Evolutionary conservation across 2,888 invertebrate species (phyloP), one percentile per base, ranked within the genome.

Genomic region (Tubulanus polymorphus): DNA sequence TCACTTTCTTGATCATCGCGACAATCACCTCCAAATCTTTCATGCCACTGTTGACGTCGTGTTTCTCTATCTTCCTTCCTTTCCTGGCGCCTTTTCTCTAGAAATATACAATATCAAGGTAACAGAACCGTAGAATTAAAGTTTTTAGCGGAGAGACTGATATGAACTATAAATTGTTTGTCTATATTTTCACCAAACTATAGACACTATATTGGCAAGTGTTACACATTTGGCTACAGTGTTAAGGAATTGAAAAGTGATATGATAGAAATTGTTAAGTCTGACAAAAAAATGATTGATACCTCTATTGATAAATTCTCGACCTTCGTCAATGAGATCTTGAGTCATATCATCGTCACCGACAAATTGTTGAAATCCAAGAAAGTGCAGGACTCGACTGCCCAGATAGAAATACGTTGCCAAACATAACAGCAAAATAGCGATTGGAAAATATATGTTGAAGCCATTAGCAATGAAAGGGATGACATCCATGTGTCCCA

Each of bases 401-500:
- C 97, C 97, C 45, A 97, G 81, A 68, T 91, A 91, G 75, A 93
- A 91, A 83, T 93, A 94, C 0, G 96, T 99, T 55, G 94, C 90
- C 55, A 91, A 80, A 73, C 97, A 96, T 66, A 99, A 87, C 41
- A 89, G 85, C 56, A 97, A 85, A 76, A 99, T 95, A 57, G 91
- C 87, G 86, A 97, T 96, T 0, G 99, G 99, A 80, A 99, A 95
- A 81, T 99, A 99, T 54, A 99, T 90, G 81, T 99, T 99, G 82
- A 99, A 97, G 8, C 97, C 97, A 78, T 95, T 91, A 0, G 96
- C 90, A 64, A 99, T 91, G 59, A 99, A 91, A 28, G 91, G 89
- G 54, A 99, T 88, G 0, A 99, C 94, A 79, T 97, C 96, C 94
- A 99, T 93, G 78, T 99, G 97, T 0, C 99, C 99, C 97, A 99